Base-by-base conservation (phyloP, 2,888 invertebrate genomes). In the Tethea ocularis region DNA sequence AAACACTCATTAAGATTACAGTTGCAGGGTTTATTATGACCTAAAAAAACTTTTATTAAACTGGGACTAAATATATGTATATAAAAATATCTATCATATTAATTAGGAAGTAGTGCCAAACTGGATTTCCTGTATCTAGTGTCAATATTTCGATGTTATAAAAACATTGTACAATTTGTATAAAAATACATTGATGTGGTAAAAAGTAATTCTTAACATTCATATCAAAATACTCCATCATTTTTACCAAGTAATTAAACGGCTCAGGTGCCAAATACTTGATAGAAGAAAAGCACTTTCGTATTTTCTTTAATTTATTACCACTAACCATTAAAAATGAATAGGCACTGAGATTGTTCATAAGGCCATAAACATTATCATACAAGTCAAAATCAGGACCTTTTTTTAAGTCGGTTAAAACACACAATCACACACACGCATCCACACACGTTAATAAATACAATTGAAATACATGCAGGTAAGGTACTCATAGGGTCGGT, bases 381-480 rank as follows among this genome's bases (percentile, higher is more conserved):
- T 29, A 29, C 29, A 29, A 29, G 29, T 36, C 36, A 36, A 36
- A 36, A 2, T 15, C 3, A 6, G 15, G 2, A 36, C 15, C 36
- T 2, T 17, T 26, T 52, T 29, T 24, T 36, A 17, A 36, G 23
- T 23, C 22, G 20, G 23, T 36, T 17, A 13, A 56, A 46, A 46
- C 51, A 52, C 36, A 52, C 24, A 51, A 29, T 51, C 29, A 51
- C 3, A 57, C 33, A 22, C 57, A 52, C 57, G 51, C 51, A 52
- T 22, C 15, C 52, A 51, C 51, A n/a, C 57, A 52, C 20, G n/a
- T 13, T 8, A 33, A 26, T 46, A 54, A 54, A 54, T 54, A 46
- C n/a, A 11, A 38, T 20, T 22, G 24, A 11, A 56, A 24, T 36
- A 52, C 52, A 41, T 26, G 11, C 13, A 33, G 11, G 33, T 33